Percentiles rank a stretch among this genome's conserved stretches.
These are phyloP conservation scores for Syngnathoides biaculeatus DNA, from an alignment of 2,113 vertebrate species.

Conservation along the genomic window DNA sequence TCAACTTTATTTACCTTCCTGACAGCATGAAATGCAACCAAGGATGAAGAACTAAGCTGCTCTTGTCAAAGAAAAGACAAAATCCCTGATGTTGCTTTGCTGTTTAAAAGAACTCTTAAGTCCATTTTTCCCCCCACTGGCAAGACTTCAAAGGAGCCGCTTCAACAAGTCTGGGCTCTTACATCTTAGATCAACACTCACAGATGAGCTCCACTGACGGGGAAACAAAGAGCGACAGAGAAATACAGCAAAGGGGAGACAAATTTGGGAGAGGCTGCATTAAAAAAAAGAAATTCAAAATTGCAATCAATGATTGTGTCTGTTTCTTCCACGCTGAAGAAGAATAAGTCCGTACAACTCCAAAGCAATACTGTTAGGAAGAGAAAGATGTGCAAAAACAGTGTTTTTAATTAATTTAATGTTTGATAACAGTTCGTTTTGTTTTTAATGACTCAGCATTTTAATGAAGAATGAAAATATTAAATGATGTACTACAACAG, in stretches of 20 bases:
- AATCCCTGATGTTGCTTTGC: slow-evolving; percentile 33
- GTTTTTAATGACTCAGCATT: not conserved
- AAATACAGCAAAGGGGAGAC: slow-evolving; percentile 9
- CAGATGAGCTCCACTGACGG: slow-evolving; percentile 6
- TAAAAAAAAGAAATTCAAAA: not conserved
- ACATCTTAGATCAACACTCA: slow-evolving; percentile 20
- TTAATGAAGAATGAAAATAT: not conserved
- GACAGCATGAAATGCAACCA: slow-evolving; percentile 17
- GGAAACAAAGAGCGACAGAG: slow-evolving; percentile 1
- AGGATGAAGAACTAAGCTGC: slow-evolving; percentile 16
- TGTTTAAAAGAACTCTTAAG: slow-evolving; percentile 41
- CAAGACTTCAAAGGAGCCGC: slow-evolving; percentile 56
- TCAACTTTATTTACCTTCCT: slow-evolving; percentile 13
- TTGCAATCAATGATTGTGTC: not conserved
- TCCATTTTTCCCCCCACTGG: slow-evolving; percentile 36
- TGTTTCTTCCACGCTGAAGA: slow-evolving; percentile 7
- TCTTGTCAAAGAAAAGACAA: slow-evolving; percentile 33
- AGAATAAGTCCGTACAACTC: slow-evolving; percentile 5
- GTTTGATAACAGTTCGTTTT: not conserved
- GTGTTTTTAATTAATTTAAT: not conserved
- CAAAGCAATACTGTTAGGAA: not conserved
- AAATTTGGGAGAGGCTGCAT: slow-evolving; percentile 5
- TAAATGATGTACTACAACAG: not conserved
- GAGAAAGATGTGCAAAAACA: not conserved
- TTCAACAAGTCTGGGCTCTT: slow-evolving; percentile 44